These are phyloP conservation scores for Anableps anableps DNA, from an alignment of 2,797 vertebrate genomes.

Conservation along the genomic window DNA sequence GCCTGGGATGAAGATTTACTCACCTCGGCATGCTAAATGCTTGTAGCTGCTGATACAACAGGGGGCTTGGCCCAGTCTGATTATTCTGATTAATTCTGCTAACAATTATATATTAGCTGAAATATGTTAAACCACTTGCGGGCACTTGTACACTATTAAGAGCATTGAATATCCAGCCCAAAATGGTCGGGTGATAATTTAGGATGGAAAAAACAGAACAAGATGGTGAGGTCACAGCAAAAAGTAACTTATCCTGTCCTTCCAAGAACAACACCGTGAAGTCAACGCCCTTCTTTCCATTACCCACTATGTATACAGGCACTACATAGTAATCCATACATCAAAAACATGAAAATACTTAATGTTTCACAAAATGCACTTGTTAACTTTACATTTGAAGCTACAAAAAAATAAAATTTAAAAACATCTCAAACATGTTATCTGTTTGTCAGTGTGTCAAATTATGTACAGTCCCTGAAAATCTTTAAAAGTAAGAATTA, in stretches of 20 bases:
- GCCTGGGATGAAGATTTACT: neutral
- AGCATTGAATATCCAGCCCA: neutral
- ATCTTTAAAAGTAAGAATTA: conserved; percentile 45
- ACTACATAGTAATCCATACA: neutral
- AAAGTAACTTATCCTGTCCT: neutral
- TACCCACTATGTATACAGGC: neutral
- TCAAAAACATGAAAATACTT: neutral
- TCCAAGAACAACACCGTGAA: neutral
- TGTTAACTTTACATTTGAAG: neutral
- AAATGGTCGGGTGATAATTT: neutral
- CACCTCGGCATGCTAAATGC: neutral
- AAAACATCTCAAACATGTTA: neutral
- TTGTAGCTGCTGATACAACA: neutral
- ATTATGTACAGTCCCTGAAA: conserved; percentile 1
- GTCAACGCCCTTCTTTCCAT: neutral
- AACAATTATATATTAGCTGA: no score
- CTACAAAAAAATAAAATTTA: neutral
- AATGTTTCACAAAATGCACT: neutral
- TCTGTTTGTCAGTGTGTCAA: no score
- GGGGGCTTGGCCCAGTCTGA: neutral
- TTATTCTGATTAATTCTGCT: neutral
- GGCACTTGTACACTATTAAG: neutral
- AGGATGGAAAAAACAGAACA: neutral
- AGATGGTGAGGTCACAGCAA: neutral
- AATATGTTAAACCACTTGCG: no score